phyloP scores from a whole-genome alignment of 2,797 vertebrate genomes.

The Melanotaenia maccullochi region DNA sequence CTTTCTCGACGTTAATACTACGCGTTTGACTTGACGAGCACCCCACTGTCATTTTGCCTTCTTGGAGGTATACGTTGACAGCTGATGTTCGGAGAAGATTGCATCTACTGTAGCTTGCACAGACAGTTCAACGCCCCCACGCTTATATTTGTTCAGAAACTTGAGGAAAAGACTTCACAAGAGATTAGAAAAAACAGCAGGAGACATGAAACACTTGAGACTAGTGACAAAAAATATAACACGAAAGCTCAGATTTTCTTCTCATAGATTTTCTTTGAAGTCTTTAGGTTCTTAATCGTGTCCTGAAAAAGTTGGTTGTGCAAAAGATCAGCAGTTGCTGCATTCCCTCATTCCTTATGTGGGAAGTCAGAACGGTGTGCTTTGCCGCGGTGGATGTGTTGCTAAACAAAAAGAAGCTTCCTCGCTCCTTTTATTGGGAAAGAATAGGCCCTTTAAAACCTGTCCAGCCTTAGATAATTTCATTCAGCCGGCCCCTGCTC shows the following conservation, averaged over 20 bases:
- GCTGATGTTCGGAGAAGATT: slow-evolving; percentile 70
- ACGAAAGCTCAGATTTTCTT: slow-evolving; percentile 24
- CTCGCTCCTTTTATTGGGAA: slow-evolving; percentile 79
- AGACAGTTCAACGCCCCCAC: slow-evolving; percentile 68
- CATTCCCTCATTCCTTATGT: slow-evolving; percentile 41
- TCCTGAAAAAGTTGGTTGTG: slow-evolving; percentile 44
- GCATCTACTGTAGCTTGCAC: slow-evolving; percentile 50
- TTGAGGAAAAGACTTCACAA: slow-evolving; percentile 43
- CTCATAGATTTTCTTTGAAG: slow-evolving; percentile 24
- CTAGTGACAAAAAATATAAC: slow-evolving; percentile 33
- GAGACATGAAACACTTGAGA: slow-evolving; percentile 30
- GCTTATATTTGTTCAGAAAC: slow-evolving; percentile 53
- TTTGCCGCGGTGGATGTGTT: slow-evolving; percentile 63
- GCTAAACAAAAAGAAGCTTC: slow-evolving; percentile 76
- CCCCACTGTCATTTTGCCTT: slow-evolving; percentile 75
- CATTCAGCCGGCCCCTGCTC: slow-evolving; percentile 90
- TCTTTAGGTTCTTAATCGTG: slow-evolving; percentile 8
- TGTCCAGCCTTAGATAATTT: slow-evolving; percentile 99
- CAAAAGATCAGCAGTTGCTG: slow-evolving; percentile 12
- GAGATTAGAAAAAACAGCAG: slow-evolving; percentile 28
- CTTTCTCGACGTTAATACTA: slow-evolving; percentile 75
- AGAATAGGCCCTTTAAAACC: slow-evolving; percentile 96
- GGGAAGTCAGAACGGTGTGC: slow-evolving; percentile 67
- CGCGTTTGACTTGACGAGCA: slow-evolving; percentile 78
- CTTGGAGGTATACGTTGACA: slow-evolving; percentile 72